These are phyloP conservation scores for Spilarctia lutea DNA, from an alignment of 2,888 invertebrate species.

Conservation along the genomic window DNA sequence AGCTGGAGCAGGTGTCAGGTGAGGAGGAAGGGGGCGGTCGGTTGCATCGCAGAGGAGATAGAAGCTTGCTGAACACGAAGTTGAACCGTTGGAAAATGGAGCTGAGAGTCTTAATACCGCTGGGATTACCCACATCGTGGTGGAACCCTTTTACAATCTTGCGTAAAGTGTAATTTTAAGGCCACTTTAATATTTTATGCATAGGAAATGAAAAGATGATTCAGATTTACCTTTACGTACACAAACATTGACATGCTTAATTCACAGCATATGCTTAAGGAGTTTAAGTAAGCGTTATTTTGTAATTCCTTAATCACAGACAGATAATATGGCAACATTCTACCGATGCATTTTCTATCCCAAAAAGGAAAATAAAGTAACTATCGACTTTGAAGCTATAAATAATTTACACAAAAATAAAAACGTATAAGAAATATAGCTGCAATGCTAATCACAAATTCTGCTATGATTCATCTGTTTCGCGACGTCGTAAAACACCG, in stretches of 20 bases:
- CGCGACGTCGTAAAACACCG: constrained; percentile 62
- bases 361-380: background rate
- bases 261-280: background rate
- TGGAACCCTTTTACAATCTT: constrained; percentile 75
- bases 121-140: constrained; percentile 70
- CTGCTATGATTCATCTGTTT: constrained; percentile 74
- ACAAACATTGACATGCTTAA: background rate
- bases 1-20: constrained; percentile 73
- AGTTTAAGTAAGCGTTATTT: background rate
- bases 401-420: constrained; percentile 32
- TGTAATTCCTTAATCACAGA: background rate
- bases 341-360: background rate
- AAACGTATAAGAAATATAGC: constrained; percentile 64
- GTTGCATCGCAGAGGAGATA: constrained; percentile 67
- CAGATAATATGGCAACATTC: background rate
- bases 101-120: constrained; percentile 79
- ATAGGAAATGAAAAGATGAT: background rate
- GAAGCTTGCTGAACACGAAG: constrained; percentile 79
- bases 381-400: background rate
- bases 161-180: constrained; percentile 66
- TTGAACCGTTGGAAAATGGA: constrained; percentile 84
- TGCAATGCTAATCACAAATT: constrained; percentile 72
- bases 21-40: constrained; percentile 44
- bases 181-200: background rate
- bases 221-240: background rate